Percentiles rank a stretch among this genome's conserved stretches.
These are phyloP conservation scores for Phaenicophaeus curvirostris DNA, from an alignment of 2,797 vertebrate genomes.

Conservation along the genomic window DNA sequence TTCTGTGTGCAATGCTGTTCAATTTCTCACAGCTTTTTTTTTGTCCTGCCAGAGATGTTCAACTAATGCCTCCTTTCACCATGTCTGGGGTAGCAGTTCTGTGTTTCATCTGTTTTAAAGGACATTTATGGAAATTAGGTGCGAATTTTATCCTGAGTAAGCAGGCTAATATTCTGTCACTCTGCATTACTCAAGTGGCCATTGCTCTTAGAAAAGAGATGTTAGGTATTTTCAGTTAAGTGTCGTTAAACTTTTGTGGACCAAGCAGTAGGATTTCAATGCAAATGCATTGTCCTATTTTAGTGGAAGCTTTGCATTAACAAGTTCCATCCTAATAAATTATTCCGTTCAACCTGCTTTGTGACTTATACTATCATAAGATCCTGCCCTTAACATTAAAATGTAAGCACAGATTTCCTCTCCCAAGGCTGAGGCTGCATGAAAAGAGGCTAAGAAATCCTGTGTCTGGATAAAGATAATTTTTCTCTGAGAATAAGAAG, in stretches of 20 bases:
- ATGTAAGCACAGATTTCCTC: slow-evolving; percentile 39
- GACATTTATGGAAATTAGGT: slow-evolving; percentile 4
- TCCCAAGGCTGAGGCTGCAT: background rate
- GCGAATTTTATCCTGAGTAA: slow-evolving; percentile 14
- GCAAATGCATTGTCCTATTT: slow-evolving; percentile 22
- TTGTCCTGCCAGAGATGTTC: background rate
- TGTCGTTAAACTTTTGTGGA: slow-evolving; percentile 2
- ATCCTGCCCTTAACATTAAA: slow-evolving; percentile 38
- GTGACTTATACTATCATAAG: background rate
- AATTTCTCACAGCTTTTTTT: background rate
- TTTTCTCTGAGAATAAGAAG: slow-evolving; percentile 8
- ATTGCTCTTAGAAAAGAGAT: background rate
- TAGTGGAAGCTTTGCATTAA: slow-evolving; percentile 35
- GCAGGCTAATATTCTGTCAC: slow-evolving; percentile 34
- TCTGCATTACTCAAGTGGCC: background rate
- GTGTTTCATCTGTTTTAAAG: background rate
- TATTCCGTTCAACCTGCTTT: slow-evolving; percentile 10
- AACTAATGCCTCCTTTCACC: background rate
- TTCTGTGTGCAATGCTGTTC: background rate
- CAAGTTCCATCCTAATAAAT: slow-evolving; percentile 19
- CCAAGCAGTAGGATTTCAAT: background rate
- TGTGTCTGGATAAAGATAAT: slow-evolving; percentile 3
- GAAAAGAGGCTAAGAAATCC: slow-evolving; percentile 11
- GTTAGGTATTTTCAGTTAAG: background rate
- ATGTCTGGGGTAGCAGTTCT: background rate